These are phyloP conservation scores for Molorchus minor DNA, from an alignment of 2,888 invertebrate genomes.

Conservation along the genomic window DNA sequence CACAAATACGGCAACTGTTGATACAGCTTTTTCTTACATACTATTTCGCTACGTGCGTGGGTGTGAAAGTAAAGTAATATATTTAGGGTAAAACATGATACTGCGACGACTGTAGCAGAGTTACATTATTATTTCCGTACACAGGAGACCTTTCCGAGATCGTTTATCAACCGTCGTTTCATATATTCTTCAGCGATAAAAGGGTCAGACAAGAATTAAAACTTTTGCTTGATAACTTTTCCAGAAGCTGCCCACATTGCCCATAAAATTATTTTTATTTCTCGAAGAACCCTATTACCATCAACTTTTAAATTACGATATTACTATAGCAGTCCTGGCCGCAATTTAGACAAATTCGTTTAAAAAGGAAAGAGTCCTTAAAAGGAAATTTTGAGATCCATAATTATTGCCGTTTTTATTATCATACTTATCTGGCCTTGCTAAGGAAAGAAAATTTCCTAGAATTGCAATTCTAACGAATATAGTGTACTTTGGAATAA, in stretches of 20 bases:
- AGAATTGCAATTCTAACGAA: no score
- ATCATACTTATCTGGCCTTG: no score
- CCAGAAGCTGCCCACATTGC: not conserved
- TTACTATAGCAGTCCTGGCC: not conserved
- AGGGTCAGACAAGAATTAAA: constrained; percentile 18
- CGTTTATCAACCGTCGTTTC: constrained; percentile 13
- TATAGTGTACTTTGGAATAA: no score
- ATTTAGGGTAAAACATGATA: no score
- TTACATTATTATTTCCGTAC: constrained; percentile 1
- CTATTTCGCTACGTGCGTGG: no score
- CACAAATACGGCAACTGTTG: no score
- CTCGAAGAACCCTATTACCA: not conserved
- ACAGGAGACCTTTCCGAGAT: constrained; percentile 1
- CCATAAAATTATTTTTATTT: constrained; percentile 23
- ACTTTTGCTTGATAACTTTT: constrained; percentile 12
- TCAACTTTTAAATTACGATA: constrained; percentile 11
- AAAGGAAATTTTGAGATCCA: no score
- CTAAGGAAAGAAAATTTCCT: no score
- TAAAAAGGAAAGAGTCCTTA: not conserved
- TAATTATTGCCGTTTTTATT: no score
- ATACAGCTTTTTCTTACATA: no score
- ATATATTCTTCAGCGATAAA: constrained; percentile 9
- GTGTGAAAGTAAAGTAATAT: no score
- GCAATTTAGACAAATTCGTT: not conserved
- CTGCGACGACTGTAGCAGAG: no score